These are phyloP conservation scores for Cordylochernes scorpioides DNA, from an alignment of 2,888 invertebrate species.

Conservation along the genomic window DNA sequence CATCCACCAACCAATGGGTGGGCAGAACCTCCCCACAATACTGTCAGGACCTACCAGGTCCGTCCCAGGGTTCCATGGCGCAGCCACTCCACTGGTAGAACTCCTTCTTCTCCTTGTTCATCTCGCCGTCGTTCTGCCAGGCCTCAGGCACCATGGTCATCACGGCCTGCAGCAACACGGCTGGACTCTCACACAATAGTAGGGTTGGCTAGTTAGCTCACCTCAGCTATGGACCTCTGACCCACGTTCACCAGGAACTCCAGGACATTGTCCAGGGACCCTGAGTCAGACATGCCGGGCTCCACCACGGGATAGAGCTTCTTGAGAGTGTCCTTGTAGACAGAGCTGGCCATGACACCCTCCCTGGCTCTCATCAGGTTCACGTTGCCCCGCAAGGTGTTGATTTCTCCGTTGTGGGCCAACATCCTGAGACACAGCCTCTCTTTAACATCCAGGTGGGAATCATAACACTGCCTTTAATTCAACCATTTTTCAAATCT, in stretches of 20 bases:
- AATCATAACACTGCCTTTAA: no score
- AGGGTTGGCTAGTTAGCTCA: no score
- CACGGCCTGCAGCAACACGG: constrained; percentile 34
- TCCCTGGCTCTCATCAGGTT: constrained; percentile 96
- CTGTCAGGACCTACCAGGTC: constrained; percentile 25
- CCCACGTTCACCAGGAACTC: constrained; percentile 89
- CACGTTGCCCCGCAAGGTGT: constrained; percentile 89
- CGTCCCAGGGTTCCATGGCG: constrained; percentile 99
- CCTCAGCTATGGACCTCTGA: constrained; percentile 62
- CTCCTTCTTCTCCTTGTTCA: constrained; percentile 70
- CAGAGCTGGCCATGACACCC: constrained; percentile 72
- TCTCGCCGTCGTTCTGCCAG: constrained; percentile 78
- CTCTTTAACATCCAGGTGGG: no score
- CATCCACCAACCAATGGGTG: no score
- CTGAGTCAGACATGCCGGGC: constrained; percentile 88
- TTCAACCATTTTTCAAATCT: no score
- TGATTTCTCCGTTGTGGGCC: constrained; percentile 98
- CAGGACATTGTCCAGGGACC: constrained; percentile 84
- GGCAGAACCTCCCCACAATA: not conserved
- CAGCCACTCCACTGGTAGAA: constrained; percentile 92
- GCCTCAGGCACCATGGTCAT: constrained; percentile 99
- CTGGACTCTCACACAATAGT: no score
- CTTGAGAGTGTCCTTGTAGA: constrained; percentile 55
- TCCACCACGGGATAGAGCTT: constrained; percentile 92
- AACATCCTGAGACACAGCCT: constrained; percentile 40